A percentile compares a stretch with the other conserved stretches of the same genome.
Evolutionary conservation across 2,797 vertebrate genomes (phyloP).

Genomic region (Anguilla megastoma): DNA sequence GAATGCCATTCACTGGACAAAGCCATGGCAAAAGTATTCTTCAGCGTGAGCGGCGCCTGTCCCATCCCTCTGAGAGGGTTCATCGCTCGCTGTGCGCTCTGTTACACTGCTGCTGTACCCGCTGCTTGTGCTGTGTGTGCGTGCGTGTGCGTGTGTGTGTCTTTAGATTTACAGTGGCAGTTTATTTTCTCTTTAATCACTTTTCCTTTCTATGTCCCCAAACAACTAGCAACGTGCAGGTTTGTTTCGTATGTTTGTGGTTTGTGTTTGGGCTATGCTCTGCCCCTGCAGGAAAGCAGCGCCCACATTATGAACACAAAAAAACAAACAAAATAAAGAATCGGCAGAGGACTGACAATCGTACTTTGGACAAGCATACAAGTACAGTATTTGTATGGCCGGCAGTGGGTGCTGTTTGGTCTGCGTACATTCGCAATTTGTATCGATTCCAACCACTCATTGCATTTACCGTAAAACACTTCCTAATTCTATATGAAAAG

Average conservation of each 20-base stretch:
- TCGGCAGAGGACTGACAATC: conserved; percentile 51
- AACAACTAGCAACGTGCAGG: not conserved
- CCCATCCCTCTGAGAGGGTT: conserved; percentile 47
- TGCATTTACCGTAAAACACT: conserved; percentile 12
- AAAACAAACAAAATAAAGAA: conserved; percentile 16
- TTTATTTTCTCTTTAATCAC: conserved; percentile 27
- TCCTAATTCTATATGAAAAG: not conserved
- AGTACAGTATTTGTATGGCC: not conserved
- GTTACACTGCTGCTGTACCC: conserved; percentile 56
- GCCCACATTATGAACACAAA: not conserved
- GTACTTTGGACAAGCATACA: conserved; percentile 28
- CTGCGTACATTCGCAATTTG: conserved; percentile 11
- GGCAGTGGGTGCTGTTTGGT: not conserved
- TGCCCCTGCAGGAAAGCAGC: not conserved
- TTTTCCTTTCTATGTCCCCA: not conserved
- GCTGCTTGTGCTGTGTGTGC: conserved; percentile 49
- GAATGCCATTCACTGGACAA: conserved; percentile 39
- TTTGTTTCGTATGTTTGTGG: conserved; percentile 25
- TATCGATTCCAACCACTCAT: not conserved
- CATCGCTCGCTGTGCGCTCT: conserved; percentile 50
- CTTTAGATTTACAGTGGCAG: conserved; percentile 39
- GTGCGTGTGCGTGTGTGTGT: conserved; percentile 25
- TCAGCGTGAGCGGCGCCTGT: conserved; percentile 51
- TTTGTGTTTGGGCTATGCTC: conserved; percentile 1
- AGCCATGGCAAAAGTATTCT: conserved; percentile 51